Evolutionary conservation across 1,140 invertebrate species (phyloP), one percentile per base, ranked within the genome.

Genomic region (Tetragonula clypearis): DNA sequence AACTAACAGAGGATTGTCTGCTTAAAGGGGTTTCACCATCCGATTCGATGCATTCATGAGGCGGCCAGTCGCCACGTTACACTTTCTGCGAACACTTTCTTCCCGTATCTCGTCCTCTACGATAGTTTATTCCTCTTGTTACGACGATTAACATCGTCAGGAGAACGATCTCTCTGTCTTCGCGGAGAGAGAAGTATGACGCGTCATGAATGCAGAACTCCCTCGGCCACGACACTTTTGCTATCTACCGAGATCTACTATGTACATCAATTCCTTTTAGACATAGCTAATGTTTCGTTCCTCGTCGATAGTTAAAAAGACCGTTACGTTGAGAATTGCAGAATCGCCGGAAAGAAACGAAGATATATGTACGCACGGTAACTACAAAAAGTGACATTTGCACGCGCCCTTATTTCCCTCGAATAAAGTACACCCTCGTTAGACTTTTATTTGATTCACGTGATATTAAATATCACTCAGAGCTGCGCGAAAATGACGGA

Each of bases 201-300:
- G 86, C 88, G 78, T 85, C 82, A 87, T 86, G 88, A 77, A 83
- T 90, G 82, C 86, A 87, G 58, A 69, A 66, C 86, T 90, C 83
- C 89, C 86, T 90, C 89, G 86, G 83, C 86, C 88, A 90, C 89
- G 86, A 90, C 86, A 88, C 88, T 83, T 90, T 90, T 86, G 77
- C 87, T 92, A 90, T 85, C 86, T 90, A 91, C 76, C 81, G 81
- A 90, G 81, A 86, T 62, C 87, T 91, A 92, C 80, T 93, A 93
- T 93, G 82, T 93, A 93, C 92, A 93, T 93, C 92, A 93, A 93
- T 93, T 93, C 92, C 92, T 93, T 92, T 89, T 90, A 91, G 90
- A 92, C 90, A 92, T 92, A 92, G 87, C 87, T 91, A 92, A 79
- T 74, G 60, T 88, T 68, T 68, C 66, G 26, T 68, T 21, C 66